Evolutionary conservation across 1,140 invertebrate genomes (phyloP).

Genomic region (Pachyrhynchus sulphureomaculatus): DNA sequence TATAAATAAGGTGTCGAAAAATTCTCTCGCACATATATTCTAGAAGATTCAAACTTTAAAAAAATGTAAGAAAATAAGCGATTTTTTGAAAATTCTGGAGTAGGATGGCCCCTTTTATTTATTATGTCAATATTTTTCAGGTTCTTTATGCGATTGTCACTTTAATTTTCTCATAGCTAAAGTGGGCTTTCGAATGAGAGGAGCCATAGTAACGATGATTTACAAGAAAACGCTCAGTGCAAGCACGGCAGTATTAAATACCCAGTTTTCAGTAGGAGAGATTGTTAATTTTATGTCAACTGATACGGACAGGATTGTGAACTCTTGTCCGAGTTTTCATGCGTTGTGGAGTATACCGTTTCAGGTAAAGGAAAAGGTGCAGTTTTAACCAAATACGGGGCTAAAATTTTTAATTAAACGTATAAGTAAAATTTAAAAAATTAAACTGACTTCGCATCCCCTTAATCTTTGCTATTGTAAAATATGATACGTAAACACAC

Average conservation of each 20-base stretch:
- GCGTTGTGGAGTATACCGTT: slow-evolving; percentile 95
- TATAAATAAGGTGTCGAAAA: no score
- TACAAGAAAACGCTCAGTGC: slow-evolving; percentile 82
- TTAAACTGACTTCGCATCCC: no score
- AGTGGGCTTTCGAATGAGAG: slow-evolving; percentile 84
- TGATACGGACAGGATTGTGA: slow-evolving; percentile 92
- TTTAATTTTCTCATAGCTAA: slow-evolving; percentile 87
- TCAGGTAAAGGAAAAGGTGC: slow-evolving; percentile 75
- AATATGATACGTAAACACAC: no score
- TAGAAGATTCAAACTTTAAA: no score
- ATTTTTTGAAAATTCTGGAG: no score
- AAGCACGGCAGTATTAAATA: slow-evolving; percentile 55
- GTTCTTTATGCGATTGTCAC: slow-evolving; percentile 79
- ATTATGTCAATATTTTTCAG: slow-evolving; percentile 46
- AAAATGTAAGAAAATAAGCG: no score
- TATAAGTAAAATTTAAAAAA: no score
- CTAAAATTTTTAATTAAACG: no score
- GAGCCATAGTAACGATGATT: slow-evolving; percentile 79
- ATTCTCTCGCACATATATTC: no score
- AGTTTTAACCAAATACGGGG: no score
- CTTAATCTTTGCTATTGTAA: no score
- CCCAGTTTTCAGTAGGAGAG: slow-evolving; percentile 75
- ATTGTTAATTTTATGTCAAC: slow-evolving; percentile 97
- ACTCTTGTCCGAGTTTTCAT: slow-evolving; percentile 95
- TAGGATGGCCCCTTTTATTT: no score